Evolutionary conservation across 1,140 invertebrate species (phyloP), one percentile per base, ranked within the genome.

Genomic region (Rhynchophorus ferrugineus): DNA sequence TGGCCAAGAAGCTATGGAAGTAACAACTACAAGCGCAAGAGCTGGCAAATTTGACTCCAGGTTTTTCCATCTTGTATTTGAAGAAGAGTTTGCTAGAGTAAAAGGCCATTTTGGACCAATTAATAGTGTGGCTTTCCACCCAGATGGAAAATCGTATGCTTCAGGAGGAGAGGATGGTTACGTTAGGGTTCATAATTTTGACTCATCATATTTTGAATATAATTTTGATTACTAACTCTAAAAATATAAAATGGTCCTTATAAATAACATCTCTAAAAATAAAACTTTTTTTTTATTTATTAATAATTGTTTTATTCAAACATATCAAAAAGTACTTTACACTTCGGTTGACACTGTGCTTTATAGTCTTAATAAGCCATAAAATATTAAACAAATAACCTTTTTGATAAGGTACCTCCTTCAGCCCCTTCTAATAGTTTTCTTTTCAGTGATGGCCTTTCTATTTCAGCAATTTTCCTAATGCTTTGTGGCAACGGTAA

Each of bases 101-200:
- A 99, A 99, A 71, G 96, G 95, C 42, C 97, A 99, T 76, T 99
- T 99, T 69, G 97, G 97, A 62, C 97, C 97, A 1, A 99, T 99
- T 62, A 99, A 99, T 78, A 94, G 91, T 71, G 79, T 99, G 45
- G 89, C 90, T 37, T 99, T 98, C 74, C 94, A 98, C 78, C 97
- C 97, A 8, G 92, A 96, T 78, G 97, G 97, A 33, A 92, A 89
- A 66, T 92, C 91, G 69, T 97, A 95, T 69, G 88, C 89, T 44
- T 95, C 91, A 57, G 97, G 96, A 35, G 96, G 94, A 67, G 96
- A 99, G 78, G 97, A 99, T 72, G 97, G 97, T 80, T 98, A 95
- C 72, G 85, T 98, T 19, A 78, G 95, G 66, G 83, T 98, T 43
- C 94, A 99, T 71, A 85, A 83, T 64, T 98, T 99, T 72, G 97